Evolutionary conservation across 2,113 vertebrate species (phyloP).

Genomic region (Pomatostomus ruficeps): DNA sequence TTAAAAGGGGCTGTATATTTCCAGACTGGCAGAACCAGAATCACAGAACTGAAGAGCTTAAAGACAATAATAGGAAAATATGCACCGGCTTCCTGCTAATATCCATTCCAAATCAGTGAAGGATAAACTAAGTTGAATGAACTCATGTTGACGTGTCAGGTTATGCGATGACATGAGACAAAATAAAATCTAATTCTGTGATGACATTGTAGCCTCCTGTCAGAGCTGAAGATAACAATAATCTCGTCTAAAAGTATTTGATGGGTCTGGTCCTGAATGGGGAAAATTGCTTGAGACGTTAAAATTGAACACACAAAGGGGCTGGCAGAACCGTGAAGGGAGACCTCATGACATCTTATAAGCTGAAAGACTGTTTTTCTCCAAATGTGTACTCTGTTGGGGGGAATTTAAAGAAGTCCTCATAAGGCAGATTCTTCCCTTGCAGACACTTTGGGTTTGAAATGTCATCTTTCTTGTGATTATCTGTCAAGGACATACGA

Average conservation of each 20-base stretch:
- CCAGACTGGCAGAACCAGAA: neutral
- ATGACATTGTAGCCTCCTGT: neutral
- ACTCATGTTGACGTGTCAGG: neutral
- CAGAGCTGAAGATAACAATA: neutral
- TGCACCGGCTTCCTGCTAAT: neutral
- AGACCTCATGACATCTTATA: neutral
- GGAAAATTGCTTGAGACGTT: neutral
- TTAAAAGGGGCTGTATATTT: neutral
- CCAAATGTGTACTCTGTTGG: neutral
- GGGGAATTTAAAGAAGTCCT: neutral
- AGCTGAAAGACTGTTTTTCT: neutral
- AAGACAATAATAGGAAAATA: neutral
- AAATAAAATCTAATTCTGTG: slow-evolving; percentile 25
- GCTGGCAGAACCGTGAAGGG: neutral
- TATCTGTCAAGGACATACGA: neutral
- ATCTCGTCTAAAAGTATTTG: neutral
- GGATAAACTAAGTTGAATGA: neutral
- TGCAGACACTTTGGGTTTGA: neutral
- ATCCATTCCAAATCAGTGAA: neutral
- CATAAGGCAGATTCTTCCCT: neutral
- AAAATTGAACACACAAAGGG: neutral
- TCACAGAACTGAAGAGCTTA: neutral
- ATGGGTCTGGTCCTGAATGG: neutral
- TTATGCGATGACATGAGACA: neutral
- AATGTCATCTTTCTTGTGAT: slow-evolving; percentile 6